Base-by-base conservation (phyloP, 2,888 invertebrate genomes). In the Horisme vitalbata region DNA sequence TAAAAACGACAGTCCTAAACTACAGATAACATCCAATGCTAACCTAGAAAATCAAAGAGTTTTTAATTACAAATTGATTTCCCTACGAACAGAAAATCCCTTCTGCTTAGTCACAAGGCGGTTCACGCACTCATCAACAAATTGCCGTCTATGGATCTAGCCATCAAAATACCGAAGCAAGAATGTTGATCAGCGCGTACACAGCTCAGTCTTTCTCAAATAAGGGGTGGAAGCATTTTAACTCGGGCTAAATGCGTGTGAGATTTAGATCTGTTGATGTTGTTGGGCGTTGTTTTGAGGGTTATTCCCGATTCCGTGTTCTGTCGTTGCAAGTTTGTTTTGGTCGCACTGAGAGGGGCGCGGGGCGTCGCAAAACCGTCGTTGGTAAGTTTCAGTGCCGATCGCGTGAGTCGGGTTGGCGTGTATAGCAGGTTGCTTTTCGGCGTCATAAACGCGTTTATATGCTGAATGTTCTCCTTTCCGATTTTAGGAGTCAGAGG, bases 281-380 rank as follows among this genome's bases (percentile, higher is more conserved):
- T 77, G 37, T 63, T 75, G 0, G 84, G 79, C 5, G 83, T 82
- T 2, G 72, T 81, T 54, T 78, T 85, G 2, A 71, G 51, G 0
- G 72, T 45, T 13, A 83, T 34, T 41, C 54, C 65, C 2, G 70
- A 52, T 3, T 55, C 63, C 2, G 84, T 80, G 49, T 83, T 79
- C 32, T 80, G 81, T 37, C 83, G 67, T 11, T 75, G 81, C 1
- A 87, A 30, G 51, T 83, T 80, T 0, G 65, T 55, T 62, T 84
- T 85, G 41, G 68, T 74, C 0, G 83, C 79, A 33, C 82, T 83
- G 10, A 87, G 72, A 0, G 88, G 88, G 1, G 86, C 75, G 1
- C 87, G 69, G 4, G 88, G 88, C 0, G 88, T 88, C 0, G 83
- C 82, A 41, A 88, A 88, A 0, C 82, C 84, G 26, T 83, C 83